A percentile compares a stretch with the other conserved stretches of the same genome.
These are phyloP conservation scores for Neotoma lepida DNA, from an alignment of 2,113 vertebrate genomes.

Conservation along the genomic window DNA sequence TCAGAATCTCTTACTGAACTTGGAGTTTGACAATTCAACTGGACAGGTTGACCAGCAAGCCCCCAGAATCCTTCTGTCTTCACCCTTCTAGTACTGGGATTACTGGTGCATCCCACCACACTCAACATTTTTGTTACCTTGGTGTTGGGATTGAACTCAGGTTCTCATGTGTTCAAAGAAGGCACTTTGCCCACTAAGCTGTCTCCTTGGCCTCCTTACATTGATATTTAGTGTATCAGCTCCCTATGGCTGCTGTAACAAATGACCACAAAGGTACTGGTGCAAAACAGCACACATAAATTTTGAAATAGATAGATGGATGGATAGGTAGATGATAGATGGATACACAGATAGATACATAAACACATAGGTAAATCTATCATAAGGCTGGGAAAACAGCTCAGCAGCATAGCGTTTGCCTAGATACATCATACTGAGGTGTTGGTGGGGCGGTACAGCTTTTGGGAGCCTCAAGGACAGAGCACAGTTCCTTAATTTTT, in stretches of 20 bases:
- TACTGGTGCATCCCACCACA: neutral
- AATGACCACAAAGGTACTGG: neutral
- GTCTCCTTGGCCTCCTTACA: neutral
- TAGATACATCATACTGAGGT: neutral
- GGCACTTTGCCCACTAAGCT: neutral
- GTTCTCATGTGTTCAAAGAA: too few species aligned
- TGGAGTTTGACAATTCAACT: neutral
- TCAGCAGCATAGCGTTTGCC: neutral
- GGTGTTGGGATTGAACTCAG: neutral
- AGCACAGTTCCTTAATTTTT: neutral
- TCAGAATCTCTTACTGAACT: neutral
- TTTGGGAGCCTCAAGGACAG: neutral
- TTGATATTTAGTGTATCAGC: neutral
- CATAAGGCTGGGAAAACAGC: neutral
- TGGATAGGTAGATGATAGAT: too few species aligned
- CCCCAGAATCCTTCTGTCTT: neutral
- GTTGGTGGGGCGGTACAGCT: neutral
- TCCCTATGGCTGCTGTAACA: neutral
- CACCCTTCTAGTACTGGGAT: neutral
- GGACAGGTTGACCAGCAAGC: neutral
- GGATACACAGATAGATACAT: neutral
- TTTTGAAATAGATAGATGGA: neutral
- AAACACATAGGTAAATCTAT: neutral
- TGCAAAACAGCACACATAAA: neutral
- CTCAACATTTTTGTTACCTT: neutral